These are phyloP conservation scores for Campopleginae sp. DNA, from an alignment of 2,888 invertebrate species.

Conservation along the genomic window DNA sequence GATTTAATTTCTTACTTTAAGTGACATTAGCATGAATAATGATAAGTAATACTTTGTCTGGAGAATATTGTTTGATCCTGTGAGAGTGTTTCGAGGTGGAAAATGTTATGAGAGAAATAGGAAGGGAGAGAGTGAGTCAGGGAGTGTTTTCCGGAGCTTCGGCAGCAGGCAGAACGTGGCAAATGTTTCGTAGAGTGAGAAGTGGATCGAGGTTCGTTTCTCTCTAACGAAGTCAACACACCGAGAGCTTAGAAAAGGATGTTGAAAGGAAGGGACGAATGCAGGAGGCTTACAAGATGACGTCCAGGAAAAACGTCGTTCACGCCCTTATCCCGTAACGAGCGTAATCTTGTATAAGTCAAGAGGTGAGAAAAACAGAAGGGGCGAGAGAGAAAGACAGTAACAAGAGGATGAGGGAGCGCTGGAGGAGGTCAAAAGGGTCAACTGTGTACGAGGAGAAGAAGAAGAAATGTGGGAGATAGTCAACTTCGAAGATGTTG, in stretches of 20 bases:
- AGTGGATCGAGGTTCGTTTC: slow-evolving; percentile 60
- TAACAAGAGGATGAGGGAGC: neutral
- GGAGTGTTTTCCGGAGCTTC: slow-evolving; percentile 8
- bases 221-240: slow-evolving; percentile 64
- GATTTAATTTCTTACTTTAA: neutral
- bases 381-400: slow-evolving; percentile 9
- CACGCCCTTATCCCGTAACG: slow-evolving; percentile 54
- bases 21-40: neutral
- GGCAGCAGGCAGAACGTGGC: slow-evolving; percentile 16
- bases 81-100: neutral
- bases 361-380: slow-evolving; percentile 18
- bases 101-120: slow-evolving; percentile 39
- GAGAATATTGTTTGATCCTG: slow-evolving; percentile 8
- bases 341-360: slow-evolving; percentile 65
- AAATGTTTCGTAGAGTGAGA: slow-evolving; percentile 47
- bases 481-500: slow-evolving; percentile 51
- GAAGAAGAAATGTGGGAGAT: neutral
- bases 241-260: neutral
- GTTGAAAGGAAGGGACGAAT: neutral
- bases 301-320: slow-evolving; percentile 43
- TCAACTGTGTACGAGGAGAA: slow-evolving; percentile 13
- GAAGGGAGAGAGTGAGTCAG: neutral
- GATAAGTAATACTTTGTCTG: neutral
- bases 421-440: slow-evolving; percentile 19
- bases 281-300: slow-evolving; percentile 39